A percentile compares a stretch with the other conserved stretches of the same genome.
Evolutionary conservation across 2,888 invertebrate species (phyloP).

Genomic region (Cataglyphis altisquamis): DNA sequence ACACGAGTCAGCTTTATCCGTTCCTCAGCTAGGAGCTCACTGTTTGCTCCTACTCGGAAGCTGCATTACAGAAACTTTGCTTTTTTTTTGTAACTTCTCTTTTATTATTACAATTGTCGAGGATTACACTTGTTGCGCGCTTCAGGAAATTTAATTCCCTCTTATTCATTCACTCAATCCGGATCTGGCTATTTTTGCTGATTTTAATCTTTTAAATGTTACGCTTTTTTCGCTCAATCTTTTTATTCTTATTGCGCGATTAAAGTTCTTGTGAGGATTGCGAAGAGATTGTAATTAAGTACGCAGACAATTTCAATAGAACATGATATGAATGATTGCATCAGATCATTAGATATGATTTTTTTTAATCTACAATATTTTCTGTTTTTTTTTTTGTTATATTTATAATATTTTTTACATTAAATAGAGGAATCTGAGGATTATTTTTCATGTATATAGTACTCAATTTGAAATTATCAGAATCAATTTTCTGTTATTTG

Average conservation of each 20-base stretch:
- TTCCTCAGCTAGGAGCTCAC: neutral
- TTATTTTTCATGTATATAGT: neutral
- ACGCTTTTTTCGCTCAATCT: neutral
- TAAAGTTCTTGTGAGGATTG: too few relatives aligned
- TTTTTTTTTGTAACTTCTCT: neutral
- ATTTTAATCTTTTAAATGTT: neutral
- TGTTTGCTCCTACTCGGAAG: neutral
- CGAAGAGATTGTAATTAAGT: neutral
- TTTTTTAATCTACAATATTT: too few relatives aligned
- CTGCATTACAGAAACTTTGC: neutral
- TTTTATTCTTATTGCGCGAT: neutral
- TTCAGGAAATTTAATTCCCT: neutral
- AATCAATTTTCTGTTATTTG: neutral
- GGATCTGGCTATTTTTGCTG: neutral
- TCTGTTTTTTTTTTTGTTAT: neutral
- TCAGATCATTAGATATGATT: neutral
- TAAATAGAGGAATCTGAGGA: neutral
- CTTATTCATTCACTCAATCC: neutral
- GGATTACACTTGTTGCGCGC: conserved; percentile 22
- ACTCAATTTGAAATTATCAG: neutral
- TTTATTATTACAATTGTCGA: neutral
- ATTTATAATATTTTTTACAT: neutral
- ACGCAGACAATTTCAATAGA: neutral
- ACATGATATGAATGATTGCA: neutral
- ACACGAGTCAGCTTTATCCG: neutral